These are phyloP conservation scores for Scaptomyza montana DNA, from an alignment of 1,140 invertebrate species.

Conservation along the genomic window DNA sequence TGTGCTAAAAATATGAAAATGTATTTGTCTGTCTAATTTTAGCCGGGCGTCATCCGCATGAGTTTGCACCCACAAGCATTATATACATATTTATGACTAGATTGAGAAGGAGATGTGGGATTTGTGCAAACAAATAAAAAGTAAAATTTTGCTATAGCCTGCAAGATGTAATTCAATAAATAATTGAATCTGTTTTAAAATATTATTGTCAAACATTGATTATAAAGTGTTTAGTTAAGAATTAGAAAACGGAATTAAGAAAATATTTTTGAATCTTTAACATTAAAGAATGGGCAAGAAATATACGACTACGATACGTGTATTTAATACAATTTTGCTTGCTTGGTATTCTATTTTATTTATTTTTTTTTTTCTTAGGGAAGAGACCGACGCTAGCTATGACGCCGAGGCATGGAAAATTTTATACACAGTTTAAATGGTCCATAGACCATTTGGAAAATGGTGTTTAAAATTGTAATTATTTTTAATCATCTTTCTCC, in stretches of 20 bases:
- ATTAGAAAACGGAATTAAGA: neutral
- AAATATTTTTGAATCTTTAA: neutral
- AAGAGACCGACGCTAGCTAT: constrained; percentile 33
- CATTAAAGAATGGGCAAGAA: neutral
- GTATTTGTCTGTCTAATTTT: constrained; percentile 69
- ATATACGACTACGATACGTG: neutral
- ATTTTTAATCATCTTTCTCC: neutral
- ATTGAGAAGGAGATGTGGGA: constrained; percentile 3
- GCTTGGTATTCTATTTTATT: neutral
- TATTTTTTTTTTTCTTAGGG: constrained; percentile 41
- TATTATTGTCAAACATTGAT: too few relatives aligned
- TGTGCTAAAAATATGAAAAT: constrained; percentile 79
- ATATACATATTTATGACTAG: constrained; percentile 13
- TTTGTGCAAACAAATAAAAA: neutral
- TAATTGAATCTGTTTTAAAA: neutral
- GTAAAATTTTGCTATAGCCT: constrained; percentile 11
- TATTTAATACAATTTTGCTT: neutral
- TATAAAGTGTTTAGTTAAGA: too few relatives aligned
- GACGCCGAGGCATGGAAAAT: constrained; percentile 55
- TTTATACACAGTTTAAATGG: constrained; percentile 37
- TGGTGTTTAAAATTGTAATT: constrained; percentile 18
- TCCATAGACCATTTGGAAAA: constrained; percentile 31
- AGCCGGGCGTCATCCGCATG: constrained; percentile 66
- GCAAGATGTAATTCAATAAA: neutral
- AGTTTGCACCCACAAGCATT: constrained; percentile 34